Evolutionary conservation across 2,888 invertebrate genomes (phyloP).

Genomic region (Chaitophorus viminalis): DNA sequence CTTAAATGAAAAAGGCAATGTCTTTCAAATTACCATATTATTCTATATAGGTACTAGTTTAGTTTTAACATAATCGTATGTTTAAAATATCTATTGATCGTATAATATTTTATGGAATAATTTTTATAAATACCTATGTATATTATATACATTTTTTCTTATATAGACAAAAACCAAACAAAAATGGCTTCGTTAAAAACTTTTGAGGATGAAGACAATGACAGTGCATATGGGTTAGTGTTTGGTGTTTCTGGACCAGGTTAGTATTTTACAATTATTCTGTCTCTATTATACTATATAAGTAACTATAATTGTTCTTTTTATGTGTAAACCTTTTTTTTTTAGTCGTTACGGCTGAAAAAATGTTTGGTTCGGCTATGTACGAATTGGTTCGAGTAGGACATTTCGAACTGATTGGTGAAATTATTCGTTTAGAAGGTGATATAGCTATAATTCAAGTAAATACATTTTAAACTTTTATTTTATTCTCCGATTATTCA

Average conservation of each 20-base stretch:
- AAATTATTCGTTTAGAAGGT: slow-evolving; percentile 99
- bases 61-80: background rate
- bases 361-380: slow-evolving; percentile 99
- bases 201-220: slow-evolving; percentile 85
- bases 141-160: too few relatives aligned
- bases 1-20: too few relatives aligned
- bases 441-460: slow-evolving; percentile 99
- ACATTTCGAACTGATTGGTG: slow-evolving; percentile 97
- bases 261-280: slow-evolving; percentile 68
- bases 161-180: slow-evolving; percentile 34
- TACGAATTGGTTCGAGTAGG: slow-evolving; percentile 99
- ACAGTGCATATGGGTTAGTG: slow-evolving; percentile 92
- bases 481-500: background rate
- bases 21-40: too few relatives aligned
- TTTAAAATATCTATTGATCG: background rate
- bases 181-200: slow-evolving; percentile 71
- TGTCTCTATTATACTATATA: slow-evolving; percentile 32
- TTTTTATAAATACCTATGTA: background rate
- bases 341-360: slow-evolving; percentile 97
- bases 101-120: background rate
- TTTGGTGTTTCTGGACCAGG: slow-evolving; percentile 98
- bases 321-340: slow-evolving; percentile 45
- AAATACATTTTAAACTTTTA: slow-evolving; percentile 64
- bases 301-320: too few relatives aligned
- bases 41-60: too few relatives aligned